Evolutionary conservation across 2,113 vertebrate genomes (phyloP).

Genomic region (Parotia lawesii): DNA sequence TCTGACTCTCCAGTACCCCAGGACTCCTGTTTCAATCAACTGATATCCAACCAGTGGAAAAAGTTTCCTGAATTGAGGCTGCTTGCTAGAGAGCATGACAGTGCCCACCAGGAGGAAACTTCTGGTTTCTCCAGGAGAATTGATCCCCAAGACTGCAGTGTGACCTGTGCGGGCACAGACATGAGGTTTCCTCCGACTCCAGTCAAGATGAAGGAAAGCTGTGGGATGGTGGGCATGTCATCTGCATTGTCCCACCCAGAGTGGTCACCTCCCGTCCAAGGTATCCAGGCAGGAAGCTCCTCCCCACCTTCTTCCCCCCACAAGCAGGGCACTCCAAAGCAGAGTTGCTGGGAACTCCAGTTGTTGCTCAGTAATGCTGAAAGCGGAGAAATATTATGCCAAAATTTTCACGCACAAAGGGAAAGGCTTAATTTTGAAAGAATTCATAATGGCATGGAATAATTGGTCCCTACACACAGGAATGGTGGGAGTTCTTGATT

Average conservation of each 20-base stretch:
- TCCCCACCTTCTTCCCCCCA: background rate
- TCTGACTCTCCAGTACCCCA: background rate
- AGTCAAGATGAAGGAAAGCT: background rate
- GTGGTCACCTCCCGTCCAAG: accelerated
- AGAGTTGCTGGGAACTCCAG: background rate
- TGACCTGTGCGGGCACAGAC: background rate
- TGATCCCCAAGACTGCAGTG: background rate
- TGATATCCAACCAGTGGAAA: background rate
- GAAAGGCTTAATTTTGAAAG: background rate
- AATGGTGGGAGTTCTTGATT: background rate
- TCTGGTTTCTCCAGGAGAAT: background rate
- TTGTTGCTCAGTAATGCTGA: background rate
- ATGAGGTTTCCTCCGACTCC: background rate
- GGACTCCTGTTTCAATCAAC: background rate
- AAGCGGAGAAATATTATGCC: background rate
- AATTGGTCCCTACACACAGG: background rate
- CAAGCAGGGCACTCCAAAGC: background rate
- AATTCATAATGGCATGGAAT: background rate
- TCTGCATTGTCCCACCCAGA: background rate
- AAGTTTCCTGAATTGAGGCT: background rate
- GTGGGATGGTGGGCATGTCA: background rate
- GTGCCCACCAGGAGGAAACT: background rate
- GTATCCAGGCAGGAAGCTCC: background rate
- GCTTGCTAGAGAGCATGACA: background rate
- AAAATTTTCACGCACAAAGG: background rate